Conservation (phyloP, 2,888 invertebrate species). For the Drosophila lutescens region DNA sequence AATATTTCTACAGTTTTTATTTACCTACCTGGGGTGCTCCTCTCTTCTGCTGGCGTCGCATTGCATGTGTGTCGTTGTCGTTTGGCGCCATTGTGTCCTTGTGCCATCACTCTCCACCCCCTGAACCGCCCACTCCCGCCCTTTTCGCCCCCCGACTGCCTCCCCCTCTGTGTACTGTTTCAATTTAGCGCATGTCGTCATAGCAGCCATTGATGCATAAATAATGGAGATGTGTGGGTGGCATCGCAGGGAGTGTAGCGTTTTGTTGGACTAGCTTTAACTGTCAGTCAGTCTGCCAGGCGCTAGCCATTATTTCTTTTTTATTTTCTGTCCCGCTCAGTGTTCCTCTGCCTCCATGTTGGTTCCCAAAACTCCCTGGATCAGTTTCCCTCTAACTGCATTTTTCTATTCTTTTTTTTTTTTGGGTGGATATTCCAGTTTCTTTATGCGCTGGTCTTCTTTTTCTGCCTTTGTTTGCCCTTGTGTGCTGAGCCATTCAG, state of each 20-base stretch:
- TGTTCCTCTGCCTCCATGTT: constrained; percentile 9
- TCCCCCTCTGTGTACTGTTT: constrained; percentile 64
- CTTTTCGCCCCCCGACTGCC: background rate
- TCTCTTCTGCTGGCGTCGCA: constrained; percentile 47
- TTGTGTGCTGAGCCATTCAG: constrained; percentile 58
- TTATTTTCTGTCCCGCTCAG: constrained; percentile 1
- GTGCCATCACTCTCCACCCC: constrained; percentile 36
- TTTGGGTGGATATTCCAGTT: constrained; percentile 59
- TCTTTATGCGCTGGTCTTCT: constrained; percentile 14
- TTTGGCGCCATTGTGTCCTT: constrained; percentile 72
- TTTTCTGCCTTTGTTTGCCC: constrained; percentile 24
- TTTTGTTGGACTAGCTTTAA: constrained; percentile 73
- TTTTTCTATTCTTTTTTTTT: constrained; percentile 55
- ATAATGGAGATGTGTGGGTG: constrained; percentile 67
- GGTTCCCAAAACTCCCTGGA: constrained; percentile 46
- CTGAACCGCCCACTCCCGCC: background rate
- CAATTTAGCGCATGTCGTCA: constrained; percentile 80
- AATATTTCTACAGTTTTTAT: constrained; percentile 58
- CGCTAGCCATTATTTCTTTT: constrained; percentile 36
- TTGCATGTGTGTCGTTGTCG: constrained; percentile 70
- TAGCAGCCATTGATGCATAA: constrained; percentile 81
- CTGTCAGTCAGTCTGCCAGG: constrained; percentile 68
- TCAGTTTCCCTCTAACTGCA: constrained; percentile 60
- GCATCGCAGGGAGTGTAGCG: constrained; percentile 29
- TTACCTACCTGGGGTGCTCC: constrained; percentile 53